A percentile compares a stretch with the other conserved stretches of the same genome.
These are phyloP conservation scores for Alviniconcha strummeri DNA, from an alignment of 2,888 invertebrate species.

Conservation along the genomic window DNA sequence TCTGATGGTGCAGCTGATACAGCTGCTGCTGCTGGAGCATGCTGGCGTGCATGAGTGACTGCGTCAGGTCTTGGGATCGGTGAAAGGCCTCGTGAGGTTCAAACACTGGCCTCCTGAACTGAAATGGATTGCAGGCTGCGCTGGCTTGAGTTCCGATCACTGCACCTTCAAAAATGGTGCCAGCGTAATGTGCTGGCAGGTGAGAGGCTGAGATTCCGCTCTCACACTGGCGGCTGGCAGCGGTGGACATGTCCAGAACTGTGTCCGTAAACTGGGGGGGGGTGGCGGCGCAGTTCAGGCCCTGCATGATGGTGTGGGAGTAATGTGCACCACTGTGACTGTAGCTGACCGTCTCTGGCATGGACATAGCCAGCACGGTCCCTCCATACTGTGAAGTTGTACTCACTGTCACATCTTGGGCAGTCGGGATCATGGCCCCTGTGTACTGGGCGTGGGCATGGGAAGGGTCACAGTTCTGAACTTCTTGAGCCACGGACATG, in stretches of 20 bases:
- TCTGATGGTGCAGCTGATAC: constrained; percentile 26
- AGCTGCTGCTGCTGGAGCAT: constrained; percentile 22
- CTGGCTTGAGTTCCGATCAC: constrained; percentile 7
- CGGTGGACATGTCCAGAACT: constrained; percentile 28
- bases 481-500: constrained; percentile 15
- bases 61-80: constrained; percentile 1
- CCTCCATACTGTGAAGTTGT: constrained; percentile 25
- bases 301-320: constrained; percentile 17
- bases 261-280: constrained; percentile 23
- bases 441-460: constrained; percentile 26
- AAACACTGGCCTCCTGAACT: constrained; percentile 24
- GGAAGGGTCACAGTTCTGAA: constrained; percentile 11
- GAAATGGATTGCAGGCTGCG: constrained; percentile 24
- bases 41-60: background rate
- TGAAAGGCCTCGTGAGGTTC: constrained; percentile 23
- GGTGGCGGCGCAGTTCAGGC: background rate
- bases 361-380: constrained; percentile 23
- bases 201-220: constrained; percentile 16
- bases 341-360: constrained; percentile 27
- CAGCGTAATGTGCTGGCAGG: constrained; percentile 13
- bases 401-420: constrained; percentile 16
- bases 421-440: constrained; percentile 24
- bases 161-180: constrained; percentile 23
- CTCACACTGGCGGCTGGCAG: constrained; percentile 20
- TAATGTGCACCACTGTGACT: constrained; percentile 26